Base-by-base conservation (phyloP, 1,140 invertebrate genomes). In the Prorops nasuta region DNA sequence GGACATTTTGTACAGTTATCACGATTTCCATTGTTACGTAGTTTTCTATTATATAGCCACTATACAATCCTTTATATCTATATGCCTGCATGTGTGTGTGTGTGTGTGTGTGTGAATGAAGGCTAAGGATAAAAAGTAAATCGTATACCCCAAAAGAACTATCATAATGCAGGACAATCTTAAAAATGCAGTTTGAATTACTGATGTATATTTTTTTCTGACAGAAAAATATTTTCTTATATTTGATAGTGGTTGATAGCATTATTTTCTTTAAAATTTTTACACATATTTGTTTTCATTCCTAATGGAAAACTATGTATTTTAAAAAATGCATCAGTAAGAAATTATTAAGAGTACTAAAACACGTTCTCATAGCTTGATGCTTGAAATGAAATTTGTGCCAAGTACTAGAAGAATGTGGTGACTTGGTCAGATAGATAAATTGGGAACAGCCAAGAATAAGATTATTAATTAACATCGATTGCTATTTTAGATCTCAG, bases 91-190 rank as follows among this genome's bases (percentile, higher is more conserved):
- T n/a, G n/a, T n/a, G n/a, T n/a, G n/a, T n/a, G n/a, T n/a, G n/a
- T n/a, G n/a, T n/a, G n/a, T n/a, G n/a, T n/a, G n/a, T n/a, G n/a
- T n/a, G n/a, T n/a, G n/a, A n/a, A n/a, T n/a, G n/a, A n/a, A n/a
- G n/a, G n/a, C n/a, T n/a, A n/a, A n/a, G n/a, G n/a, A n/a, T n/a
- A n/a, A n/a, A n/a, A n/a, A n/a, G n/a, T n/a, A n/a, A n/a, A n/a
- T n/a, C n/a, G n/a, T n/a, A n/a, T n/a, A n/a, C n/a, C n/a, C n/a
- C n/a, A n/a, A n/a, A n/a, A n/a, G n/a, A n/a, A n/a, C n/a, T n/a
- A n/a, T n/a, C 10, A 45, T 50, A 56, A 32, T 44, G 44, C 45
- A 52, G 46, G 58, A 61, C 58, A 61, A 61, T 61, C 58, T 49
- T 31, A 45, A 42, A 19, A 21, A 21, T 17, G 40, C 46, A 49